Percentiles rank a stretch among this genome's conserved stretches.
These are phyloP conservation scores for Helicolenus hilgendorfi DNA, from an alignment of 2,797 vertebrate genomes.

Conservation along the genomic window DNA sequence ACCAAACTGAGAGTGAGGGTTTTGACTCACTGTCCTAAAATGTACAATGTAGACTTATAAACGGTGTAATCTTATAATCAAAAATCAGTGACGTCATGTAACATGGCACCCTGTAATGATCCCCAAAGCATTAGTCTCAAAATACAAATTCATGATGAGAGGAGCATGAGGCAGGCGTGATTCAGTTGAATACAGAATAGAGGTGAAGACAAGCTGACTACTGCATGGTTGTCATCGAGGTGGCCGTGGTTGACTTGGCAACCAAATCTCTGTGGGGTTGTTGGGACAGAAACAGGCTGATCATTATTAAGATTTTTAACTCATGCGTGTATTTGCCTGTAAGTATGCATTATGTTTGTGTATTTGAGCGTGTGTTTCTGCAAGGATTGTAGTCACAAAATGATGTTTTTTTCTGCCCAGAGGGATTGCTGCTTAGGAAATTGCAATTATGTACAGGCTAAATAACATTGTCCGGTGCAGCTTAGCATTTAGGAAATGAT, in stretches of 20 bases:
- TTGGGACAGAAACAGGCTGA: slow-evolving; percentile 71
- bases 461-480: neutral
- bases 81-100: neutral
- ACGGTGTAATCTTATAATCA: neutral
- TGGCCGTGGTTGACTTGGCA: slow-evolving; percentile 84
- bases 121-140: neutral
- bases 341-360: neutral
- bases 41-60: neutral
- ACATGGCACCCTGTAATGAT: neutral
- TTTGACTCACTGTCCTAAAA: neutral
- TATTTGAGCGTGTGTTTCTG: neutral
- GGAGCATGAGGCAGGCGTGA: slow-evolving; percentile 11
- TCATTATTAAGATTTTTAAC: slow-evolving; percentile 57
- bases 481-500: neutral
- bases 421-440: neutral
- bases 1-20: neutral
- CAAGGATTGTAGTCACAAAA: neutral
- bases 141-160: slow-evolving; percentile 1
- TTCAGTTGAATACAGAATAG: slow-evolving; percentile 44
- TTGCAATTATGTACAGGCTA: neutral
- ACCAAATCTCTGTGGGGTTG: slow-evolving; percentile 75
- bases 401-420: neutral
- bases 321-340: slow-evolving; percentile 1
- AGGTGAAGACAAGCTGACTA: slow-evolving; percentile 52
- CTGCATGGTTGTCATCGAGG: slow-evolving; percentile 61